These are phyloP conservation scores for Ichneumoninae sp. DNA, from an alignment of 2,888 invertebrate species.

Conservation along the genomic window DNA sequence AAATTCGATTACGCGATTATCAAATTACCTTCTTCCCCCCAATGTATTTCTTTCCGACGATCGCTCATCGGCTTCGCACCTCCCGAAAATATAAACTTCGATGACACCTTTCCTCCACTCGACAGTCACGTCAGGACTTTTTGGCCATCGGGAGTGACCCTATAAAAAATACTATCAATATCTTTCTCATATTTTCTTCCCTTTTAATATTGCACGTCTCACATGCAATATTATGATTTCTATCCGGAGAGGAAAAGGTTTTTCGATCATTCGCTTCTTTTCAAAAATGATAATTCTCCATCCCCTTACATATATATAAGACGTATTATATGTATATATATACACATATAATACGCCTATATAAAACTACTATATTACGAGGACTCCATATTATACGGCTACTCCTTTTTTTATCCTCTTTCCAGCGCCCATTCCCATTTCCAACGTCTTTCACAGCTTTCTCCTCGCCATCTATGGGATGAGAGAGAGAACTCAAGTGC, in stretches of 20 bases:
- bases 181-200: slow-evolving; percentile 33
- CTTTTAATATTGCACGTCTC: slow-evolving; percentile 9
- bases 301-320: slow-evolving; percentile 26
- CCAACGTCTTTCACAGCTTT: slow-evolving; percentile 53
- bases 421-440: slow-evolving; percentile 30
- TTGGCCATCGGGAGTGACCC: slow-evolving; percentile 36
- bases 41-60: slow-evolving; percentile 2
- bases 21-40: slow-evolving; percentile 20
- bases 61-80: slow-evolving; percentile 21
- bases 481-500: slow-evolving; percentile 47
- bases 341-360: background rate
- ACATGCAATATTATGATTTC: slow-evolving; percentile 54
- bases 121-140: background rate
- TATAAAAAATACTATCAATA: slow-evolving; percentile 54
- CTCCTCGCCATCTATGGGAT: slow-evolving; percentile 33
- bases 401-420: slow-evolving; percentile 16
- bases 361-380: slow-evolving; percentile 10
- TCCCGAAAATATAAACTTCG: slow-evolving; percentile 48
- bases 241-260: slow-evolving; percentile 31
- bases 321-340: background rate
- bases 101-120: slow-evolving; percentile 50
- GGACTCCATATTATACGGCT: slow-evolving; percentile 4
- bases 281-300: slow-evolving; percentile 43
- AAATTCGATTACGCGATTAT: slow-evolving; percentile 51
- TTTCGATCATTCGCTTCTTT: slow-evolving; percentile 52